Evolutionary conservation across 2,888 invertebrate species (phyloP), one percentile per base, ranked within the genome.

Genomic region (Entomobrya proxima): DNA sequence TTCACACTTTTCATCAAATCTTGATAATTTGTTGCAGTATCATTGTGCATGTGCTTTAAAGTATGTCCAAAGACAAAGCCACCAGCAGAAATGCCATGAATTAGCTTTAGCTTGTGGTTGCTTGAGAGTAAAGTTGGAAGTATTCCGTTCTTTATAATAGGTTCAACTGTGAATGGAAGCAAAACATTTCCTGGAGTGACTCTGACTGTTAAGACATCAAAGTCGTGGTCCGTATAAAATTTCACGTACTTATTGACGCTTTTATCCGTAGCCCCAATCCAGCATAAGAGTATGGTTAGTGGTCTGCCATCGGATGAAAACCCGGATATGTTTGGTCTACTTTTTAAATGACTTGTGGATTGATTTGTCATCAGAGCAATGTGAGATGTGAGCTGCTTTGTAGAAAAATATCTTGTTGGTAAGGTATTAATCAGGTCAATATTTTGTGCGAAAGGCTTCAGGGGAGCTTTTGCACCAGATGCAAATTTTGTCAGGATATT

Each of bases 81-180:
- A 2, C 95, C 98, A 0, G 98, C 96, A 0, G 97, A 97, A 92
- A 98, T 97, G 0, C 97, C 97, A 92, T 98, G 97, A 47, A 97
- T 92, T 35, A 97, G 92, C 88, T 97, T 92, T 4, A 96, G 93
- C 75, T 94, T 94, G 75, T 92, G 91, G 72, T 93, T 93, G 90
- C 96, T 95, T 77, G 93, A 93, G 30, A 95, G 93, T 91, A 97
- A 92, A 30, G 86, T 74, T 13, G 89, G 89, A 30, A 89, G 78
- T 7, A 89, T 64, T 79, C 88, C 88, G 7, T 87, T 47, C 50
- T 72, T 24, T 24, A 89, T 83, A 32, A 88, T 85, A 0, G 87
- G 87, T 21, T 85, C 88, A 15, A 75, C 75, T n/a, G 21, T 74
- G 2, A 93, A 91, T 4, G 98, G 97, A 95, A 96, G 96, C 91